phyloP scores from a whole-genome alignment of 2,797 vertebrate species.

The Coreius guichenoti region DNA sequence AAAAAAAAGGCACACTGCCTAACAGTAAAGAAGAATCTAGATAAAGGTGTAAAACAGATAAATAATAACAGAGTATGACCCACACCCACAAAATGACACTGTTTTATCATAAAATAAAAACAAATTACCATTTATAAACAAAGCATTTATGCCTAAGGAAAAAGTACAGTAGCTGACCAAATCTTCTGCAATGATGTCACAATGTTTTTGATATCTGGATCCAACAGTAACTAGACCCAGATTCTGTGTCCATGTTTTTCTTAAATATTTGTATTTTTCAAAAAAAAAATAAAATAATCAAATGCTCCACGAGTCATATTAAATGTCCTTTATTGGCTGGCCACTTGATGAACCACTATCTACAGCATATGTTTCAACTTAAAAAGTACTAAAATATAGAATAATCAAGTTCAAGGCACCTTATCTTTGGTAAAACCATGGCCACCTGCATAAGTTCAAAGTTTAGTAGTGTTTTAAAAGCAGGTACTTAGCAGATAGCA shows the following conservation, averaged over 20 bases:
- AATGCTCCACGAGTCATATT: slow-evolving; percentile 20
- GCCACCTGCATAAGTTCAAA: slow-evolving; percentile 40
- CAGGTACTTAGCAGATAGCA: slow-evolving; percentile 41
- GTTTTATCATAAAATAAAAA: slow-evolving; percentile 30
- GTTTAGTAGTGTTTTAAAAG: slow-evolving; percentile 59
- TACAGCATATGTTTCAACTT: slow-evolving; percentile 31
- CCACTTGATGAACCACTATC: slow-evolving; percentile 22
- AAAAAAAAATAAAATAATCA: no score
- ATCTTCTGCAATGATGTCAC: slow-evolving; percentile 35
- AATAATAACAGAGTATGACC: slow-evolving; percentile 23
- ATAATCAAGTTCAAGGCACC: slow-evolving; percentile 39
- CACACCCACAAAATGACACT: slow-evolving; percentile 20
- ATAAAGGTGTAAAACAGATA: slow-evolving; percentile 36
- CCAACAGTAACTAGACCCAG: background rate
- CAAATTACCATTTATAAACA: slow-evolving; percentile 32
- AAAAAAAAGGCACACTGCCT: background rate
- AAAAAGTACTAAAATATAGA: slow-evolving; percentile 43
- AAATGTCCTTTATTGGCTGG: slow-evolving; percentile 45
- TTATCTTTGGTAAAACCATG: slow-evolving; percentile 51
- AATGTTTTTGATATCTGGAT: slow-evolving; percentile 29
- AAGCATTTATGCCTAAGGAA: background rate
- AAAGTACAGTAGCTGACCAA: slow-evolving; percentile 49
- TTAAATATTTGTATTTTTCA: slow-evolving; percentile 31
- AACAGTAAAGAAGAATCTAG: background rate
- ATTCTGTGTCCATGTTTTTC: slow-evolving; percentile 14